Evolutionary conservation across 2,888 invertebrate species (phyloP).

Genomic region (Notodonta ziczac): DNA sequence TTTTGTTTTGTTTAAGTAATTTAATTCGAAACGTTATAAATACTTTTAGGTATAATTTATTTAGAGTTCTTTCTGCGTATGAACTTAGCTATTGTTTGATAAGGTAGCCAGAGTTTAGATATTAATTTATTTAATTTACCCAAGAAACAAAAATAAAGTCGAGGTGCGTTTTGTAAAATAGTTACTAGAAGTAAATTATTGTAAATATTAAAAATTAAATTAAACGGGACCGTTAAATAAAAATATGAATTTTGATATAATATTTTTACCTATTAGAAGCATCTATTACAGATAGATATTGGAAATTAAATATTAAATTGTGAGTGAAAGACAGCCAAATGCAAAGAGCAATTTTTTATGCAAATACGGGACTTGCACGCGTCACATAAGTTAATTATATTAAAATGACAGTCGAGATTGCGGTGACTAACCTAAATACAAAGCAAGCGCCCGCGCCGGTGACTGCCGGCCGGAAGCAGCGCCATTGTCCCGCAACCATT

Average conservation of each 20-base stretch:
- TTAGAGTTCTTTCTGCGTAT: background rate
- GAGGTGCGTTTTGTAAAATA: no score
- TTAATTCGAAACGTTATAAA: slow-evolving; percentile 7
- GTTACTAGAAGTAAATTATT: background rate
- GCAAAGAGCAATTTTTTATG: slow-evolving; percentile 50
- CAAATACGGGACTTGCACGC: slow-evolving; percentile 60
- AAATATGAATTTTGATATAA: no score
- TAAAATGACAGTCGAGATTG: slow-evolving; percentile 77
- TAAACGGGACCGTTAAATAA: no score
- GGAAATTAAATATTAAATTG: slow-evolving; percentile 2
- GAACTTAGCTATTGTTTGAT: background rate
- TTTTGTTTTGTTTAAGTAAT: slow-evolving; percentile 8
- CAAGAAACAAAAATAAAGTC: no score
- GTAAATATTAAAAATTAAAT: no score
- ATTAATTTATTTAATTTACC: no score
- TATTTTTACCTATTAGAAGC: no score
- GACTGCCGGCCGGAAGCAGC: slow-evolving; percentile 71
- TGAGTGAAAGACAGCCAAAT: slow-evolving; percentile 25
- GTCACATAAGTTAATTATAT: slow-evolving; percentile 75
- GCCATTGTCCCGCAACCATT: slow-evolving; percentile 82
- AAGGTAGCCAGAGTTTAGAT: no score
- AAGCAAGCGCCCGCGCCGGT: slow-evolving; percentile 66
- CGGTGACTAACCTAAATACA: slow-evolving; percentile 84
- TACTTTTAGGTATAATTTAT: background rate
- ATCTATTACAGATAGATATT: background rate